These are phyloP conservation scores for Peromyscus aztecus DNA, from an alignment of 2,797 vertebrate species.

Conservation along the genomic window DNA sequence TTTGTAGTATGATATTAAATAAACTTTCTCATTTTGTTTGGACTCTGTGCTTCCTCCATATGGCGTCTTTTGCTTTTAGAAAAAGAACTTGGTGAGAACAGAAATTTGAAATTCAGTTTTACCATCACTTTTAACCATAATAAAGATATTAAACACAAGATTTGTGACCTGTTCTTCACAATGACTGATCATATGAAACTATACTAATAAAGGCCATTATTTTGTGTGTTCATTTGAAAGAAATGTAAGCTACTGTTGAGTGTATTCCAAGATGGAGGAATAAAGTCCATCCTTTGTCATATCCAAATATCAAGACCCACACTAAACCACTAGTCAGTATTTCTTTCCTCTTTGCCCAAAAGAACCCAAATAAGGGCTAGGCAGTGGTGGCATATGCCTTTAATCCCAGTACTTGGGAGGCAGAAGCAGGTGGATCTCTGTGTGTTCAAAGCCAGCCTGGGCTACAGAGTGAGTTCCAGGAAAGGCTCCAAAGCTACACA, in stretches of 20 bases:
- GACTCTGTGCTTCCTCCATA: background rate
- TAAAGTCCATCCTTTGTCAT: background rate
- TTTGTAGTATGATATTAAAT: background rate
- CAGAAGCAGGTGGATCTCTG: too few relatives aligned
- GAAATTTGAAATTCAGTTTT: background rate
- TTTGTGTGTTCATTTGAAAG: background rate
- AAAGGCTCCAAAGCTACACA: too few relatives aligned
- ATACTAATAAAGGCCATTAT: background rate
- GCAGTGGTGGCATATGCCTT: too few relatives aligned
- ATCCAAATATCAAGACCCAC: background rate
- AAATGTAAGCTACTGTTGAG: background rate
- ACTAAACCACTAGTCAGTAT: background rate
- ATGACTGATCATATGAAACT: background rate
- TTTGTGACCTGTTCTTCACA: background rate
- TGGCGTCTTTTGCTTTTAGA: conserved; percentile 29
- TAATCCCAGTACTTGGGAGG: too few relatives aligned
- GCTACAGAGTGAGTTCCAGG: too few relatives aligned
- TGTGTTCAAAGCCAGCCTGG: too few relatives aligned
- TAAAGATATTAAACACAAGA: background rate
- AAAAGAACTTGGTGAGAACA: background rate
- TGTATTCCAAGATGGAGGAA: background rate
- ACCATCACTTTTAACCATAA: background rate
- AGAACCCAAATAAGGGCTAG: background rate
- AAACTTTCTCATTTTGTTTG: background rate
- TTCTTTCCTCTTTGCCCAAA: background rate